Base-by-base conservation (phyloP, 2,888 invertebrate species). In the Drosophila fulvimacula region DNA sequence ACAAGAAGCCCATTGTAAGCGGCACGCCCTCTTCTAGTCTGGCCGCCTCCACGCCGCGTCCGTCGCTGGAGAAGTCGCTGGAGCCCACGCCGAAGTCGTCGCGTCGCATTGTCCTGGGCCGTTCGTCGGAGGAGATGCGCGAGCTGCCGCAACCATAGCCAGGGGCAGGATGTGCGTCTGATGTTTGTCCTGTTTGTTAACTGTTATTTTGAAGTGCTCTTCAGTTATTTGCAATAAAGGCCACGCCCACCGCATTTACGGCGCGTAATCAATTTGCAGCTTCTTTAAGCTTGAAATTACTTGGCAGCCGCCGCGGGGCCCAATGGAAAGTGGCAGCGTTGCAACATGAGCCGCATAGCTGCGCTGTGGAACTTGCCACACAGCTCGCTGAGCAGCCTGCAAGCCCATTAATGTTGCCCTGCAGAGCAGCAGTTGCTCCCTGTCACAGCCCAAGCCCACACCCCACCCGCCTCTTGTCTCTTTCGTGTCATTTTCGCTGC, bases 241-340 rank as follows among this genome's bases (percentile, higher is more conserved):
- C 41, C 60, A 56, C 58, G 63, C 64, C 66, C 79, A 65, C 49
- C 72, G 38, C 60, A 63, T 58, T 30, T 48, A 17, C 21, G 19
- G 65, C 13, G 57, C 38, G 60, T 74, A 82, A 88, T 82, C 82
- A 85, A 88, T 88, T 82, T 82, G 64, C 59, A 79, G 79, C 56
- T 70, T 76, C 79, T 70, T 82, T 88, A 79, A 88, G 88, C 82
- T 82, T 82, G 85, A 87, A 87, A 82, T 82, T 87, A 83, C 81
- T 88, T 76, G 71, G 60, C 58, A 49, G 73, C 21, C 42, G 60
- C 81, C 79, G 66, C 69, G 41, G 79, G 79, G 85, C 60, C 65
- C 49, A 48, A 6, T 10, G 55, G 0, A 5, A 24, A 7, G 5
- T 11, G 1, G 39, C 7, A 34, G n/a, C 3, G 56, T 11, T 34